Conservation (phyloP, 1,140 invertebrate species). For the Leguminivora glycinivorella region DNA sequence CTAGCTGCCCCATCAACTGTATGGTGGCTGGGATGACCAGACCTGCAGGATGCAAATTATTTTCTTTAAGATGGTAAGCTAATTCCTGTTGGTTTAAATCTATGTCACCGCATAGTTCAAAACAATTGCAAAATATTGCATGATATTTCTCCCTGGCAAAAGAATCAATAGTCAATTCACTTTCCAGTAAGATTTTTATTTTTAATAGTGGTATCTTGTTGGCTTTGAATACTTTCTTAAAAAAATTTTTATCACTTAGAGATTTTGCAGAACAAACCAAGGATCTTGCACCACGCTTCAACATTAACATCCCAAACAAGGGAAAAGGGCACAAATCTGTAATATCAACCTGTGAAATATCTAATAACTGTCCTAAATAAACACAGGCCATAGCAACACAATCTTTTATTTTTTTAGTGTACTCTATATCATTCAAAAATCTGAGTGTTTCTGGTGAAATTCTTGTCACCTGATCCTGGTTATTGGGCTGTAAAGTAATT, state of each 20-base stretch:
- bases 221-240: conserved; percentile 57
- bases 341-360: conserved; percentile 53
- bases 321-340: conserved; percentile 75
- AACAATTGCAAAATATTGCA: conserved; percentile 58
- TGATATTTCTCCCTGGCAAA: conserved; percentile 62
- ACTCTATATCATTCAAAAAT: conserved; percentile 80
- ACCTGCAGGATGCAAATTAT: conserved; percentile 52
- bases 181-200: conserved; percentile 56
- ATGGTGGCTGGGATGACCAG: conserved; percentile 60
- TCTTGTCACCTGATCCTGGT: conserved; percentile 52
- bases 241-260: conserved; percentile 57
- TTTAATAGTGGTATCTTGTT: conserved; percentile 60
- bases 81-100: conserved; percentile 50
- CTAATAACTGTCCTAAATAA: conserved; percentile 55
- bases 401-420: conserved; percentile 60
- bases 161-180: conserved; percentile 45
- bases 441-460: conserved; percentile 72
- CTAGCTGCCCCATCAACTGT: conserved; percentile 55
- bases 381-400: conserved; percentile 58
- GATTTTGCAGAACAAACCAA: conserved; percentile 64
- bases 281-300: conserved; percentile 63
- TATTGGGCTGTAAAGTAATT: conserved; percentile 49
- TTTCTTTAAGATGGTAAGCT: conserved; percentile 47
- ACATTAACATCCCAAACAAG: conserved; percentile 73
- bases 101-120: conserved; percentile 62